These are phyloP conservation scores for Thermophis baileyi DNA, from an alignment of 2,113 vertebrate species.

Conservation along the genomic window DNA sequence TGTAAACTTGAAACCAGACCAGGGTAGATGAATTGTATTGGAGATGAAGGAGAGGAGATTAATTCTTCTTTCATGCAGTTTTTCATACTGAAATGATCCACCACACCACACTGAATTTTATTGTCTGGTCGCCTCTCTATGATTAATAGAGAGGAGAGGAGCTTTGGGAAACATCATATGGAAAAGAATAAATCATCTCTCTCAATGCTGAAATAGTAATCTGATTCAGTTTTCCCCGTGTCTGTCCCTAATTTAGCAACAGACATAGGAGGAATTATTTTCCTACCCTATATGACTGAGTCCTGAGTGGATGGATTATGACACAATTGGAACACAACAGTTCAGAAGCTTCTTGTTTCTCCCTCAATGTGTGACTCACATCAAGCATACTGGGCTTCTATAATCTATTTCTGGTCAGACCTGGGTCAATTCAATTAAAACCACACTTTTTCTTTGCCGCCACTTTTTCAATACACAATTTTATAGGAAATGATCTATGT, in stretches of 20 bases:
- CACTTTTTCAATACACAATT: neutral
- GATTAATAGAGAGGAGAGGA: neutral
- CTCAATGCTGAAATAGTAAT: neutral
- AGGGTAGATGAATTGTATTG: neutral
- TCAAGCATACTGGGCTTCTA: neutral
- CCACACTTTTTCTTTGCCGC: neutral
- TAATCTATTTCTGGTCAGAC: neutral
- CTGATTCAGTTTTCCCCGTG: neutral
- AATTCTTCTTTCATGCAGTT: neutral
- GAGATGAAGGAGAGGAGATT: neutral
- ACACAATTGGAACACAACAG: neutral
- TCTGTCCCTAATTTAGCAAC: neutral
- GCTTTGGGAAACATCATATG: neutral
- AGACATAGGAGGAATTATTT: neutral
- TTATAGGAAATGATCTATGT: neutral
- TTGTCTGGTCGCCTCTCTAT: neutral
- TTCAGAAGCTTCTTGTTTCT: neutral
- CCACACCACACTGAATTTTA: neutral
- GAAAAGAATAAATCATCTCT: neutral
- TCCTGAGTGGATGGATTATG: neutral
- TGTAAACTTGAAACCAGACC: neutral
- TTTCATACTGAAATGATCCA: neutral
- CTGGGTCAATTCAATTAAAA: neutral
- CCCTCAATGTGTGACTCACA: neutral
- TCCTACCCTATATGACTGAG: neutral